A percentile compares a stretch with the other conserved stretches of the same genome.
Conservation (phyloP, 1,140 invertebrate genomes). For the Hylyphantes graminicola region DNA sequence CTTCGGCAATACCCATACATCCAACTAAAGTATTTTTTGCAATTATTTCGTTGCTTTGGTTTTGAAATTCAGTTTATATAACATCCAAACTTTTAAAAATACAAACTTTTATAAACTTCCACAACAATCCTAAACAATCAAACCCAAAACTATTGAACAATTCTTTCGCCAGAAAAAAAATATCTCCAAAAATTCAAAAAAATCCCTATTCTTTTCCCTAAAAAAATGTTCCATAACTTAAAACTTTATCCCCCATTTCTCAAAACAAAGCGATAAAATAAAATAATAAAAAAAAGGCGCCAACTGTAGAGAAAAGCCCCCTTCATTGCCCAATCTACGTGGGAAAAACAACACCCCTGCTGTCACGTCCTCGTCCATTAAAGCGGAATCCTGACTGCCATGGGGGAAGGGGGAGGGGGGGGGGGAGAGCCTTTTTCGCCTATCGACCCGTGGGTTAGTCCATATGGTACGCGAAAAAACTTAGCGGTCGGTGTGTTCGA, state of each 20-base stretch:
- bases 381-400: conserved; percentile 36
- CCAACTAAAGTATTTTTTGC: too few relatives aligned
- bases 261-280: too few relatives aligned
- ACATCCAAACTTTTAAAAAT: too few relatives aligned
- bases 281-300: too few relatives aligned
- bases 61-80: too few relatives aligned
- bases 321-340: conserved; percentile 57
- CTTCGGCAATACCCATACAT: too few relatives aligned
- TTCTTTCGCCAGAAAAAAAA: background rate
- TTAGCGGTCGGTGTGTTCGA: background rate
- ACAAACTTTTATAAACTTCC: too few relatives aligned
- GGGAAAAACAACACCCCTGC: conserved; percentile 49
- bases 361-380: conserved; percentile 56
- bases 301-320: background rate
- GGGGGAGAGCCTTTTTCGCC: background rate
- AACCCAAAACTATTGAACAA: too few relatives aligned
- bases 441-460: conserved; percentile 35
- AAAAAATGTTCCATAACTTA: conserved; percentile 15
- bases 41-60: too few relatives aligned
- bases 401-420: background rate
- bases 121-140: too few relatives aligned
- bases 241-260: background rate
- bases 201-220: background rate
- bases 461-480: background rate
- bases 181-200: background rate